phyloP scores from a whole-genome alignment of 2,113 vertebrate genomes.

The Isurus oxyrinchus region DNA sequence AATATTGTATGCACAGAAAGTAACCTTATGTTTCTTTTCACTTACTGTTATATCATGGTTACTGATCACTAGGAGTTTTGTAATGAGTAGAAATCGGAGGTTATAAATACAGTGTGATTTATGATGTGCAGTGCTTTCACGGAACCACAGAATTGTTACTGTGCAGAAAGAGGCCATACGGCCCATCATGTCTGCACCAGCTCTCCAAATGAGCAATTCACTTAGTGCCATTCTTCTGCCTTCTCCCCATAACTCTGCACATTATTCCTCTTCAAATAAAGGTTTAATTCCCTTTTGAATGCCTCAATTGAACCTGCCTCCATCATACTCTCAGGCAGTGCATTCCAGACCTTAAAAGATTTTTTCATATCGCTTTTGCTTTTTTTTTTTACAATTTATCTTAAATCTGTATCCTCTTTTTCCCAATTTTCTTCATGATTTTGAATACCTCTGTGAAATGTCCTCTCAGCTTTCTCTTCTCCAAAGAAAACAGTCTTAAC shows the following conservation, averaged over 20 bases:
- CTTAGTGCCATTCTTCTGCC: neutral
- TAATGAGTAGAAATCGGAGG: neutral
- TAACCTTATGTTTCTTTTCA: neutral
- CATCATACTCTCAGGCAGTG: too few species aligned
- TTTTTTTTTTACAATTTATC: too few species aligned
- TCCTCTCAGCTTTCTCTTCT: too few species aligned
- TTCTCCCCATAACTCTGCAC: neutral
- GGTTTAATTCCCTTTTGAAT: too few species aligned
- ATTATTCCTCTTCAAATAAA: too few species aligned
- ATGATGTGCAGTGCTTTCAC: neutral
- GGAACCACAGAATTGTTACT: neutral
- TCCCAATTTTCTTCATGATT: too few species aligned
- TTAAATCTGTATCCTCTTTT: too few species aligned
- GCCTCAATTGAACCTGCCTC: too few species aligned
- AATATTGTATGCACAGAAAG: neutral
- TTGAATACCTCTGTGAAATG: too few species aligned
- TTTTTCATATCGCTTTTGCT: too few species aligned
- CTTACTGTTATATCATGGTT: neutral
- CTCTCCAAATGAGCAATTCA: neutral
- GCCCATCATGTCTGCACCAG: neutral
- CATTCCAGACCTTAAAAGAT: too few species aligned
- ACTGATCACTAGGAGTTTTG: neutral
- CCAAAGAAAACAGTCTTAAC: too few species aligned
- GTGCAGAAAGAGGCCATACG: neutral
- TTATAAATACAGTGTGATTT: neutral